These are phyloP conservation scores for Cyclophora albipunctata DNA, from an alignment of 2,888 invertebrate genomes.

Conservation along the genomic window DNA sequence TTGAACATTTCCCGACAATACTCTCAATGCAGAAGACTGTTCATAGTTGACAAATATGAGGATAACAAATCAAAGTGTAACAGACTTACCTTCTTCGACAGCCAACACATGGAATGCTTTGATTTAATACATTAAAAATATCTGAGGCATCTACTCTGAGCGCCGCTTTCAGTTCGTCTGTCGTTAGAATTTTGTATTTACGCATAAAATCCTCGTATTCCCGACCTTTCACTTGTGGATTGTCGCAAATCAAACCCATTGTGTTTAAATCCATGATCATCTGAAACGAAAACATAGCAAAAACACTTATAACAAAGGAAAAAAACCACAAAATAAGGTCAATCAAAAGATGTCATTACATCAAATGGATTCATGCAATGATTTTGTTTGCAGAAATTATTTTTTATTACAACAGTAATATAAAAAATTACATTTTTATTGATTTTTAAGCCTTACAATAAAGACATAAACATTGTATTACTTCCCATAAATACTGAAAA, in stretches of 20 bases:
- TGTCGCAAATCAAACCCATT: conserved; percentile 89
- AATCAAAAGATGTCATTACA: conserved; percentile 54
- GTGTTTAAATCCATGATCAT: conserved; percentile 95
- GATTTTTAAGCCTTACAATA: no score
- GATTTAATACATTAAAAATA: conserved; percentile 88
- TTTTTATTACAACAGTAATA: no score
- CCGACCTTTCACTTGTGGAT: conserved; percentile 85
- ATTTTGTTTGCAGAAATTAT: background rate
- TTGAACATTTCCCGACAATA: no score
- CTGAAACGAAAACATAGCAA: conserved; percentile 60
- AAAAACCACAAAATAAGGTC: conserved; percentile 62
- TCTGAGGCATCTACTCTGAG: conserved; percentile 89
- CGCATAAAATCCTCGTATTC: conserved; percentile 90
- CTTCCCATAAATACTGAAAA: no score
- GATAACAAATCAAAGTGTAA: no score
- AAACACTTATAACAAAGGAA: conserved; percentile 46
- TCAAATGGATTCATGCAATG: conserved; percentile 30
- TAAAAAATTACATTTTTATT: no score
- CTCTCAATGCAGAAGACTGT: no score
- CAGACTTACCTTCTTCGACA: conserved; percentile 86
- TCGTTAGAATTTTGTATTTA: conserved; percentile 85
- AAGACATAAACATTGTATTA: no score
- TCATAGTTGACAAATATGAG: no score
- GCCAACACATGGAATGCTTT: conserved; percentile 95
- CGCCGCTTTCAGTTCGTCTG: conserved; percentile 85